Evolutionary conservation across 2,113 vertebrate genomes (phyloP).

Genomic region (Apodemus speciosus): DNA sequence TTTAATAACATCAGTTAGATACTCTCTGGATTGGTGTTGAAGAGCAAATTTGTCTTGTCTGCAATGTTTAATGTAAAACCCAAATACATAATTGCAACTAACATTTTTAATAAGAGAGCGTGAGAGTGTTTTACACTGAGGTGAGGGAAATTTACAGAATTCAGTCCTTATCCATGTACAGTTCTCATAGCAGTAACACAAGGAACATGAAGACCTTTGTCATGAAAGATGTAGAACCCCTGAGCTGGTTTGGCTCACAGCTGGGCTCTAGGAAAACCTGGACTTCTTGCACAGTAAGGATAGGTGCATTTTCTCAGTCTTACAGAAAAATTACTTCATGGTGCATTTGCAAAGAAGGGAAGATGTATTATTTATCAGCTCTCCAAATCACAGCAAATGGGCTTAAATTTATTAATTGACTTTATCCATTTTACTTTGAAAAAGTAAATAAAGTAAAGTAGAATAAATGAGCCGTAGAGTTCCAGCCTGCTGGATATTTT

Average conservation of each 20-base stretch:
- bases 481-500: constrained; percentile 66
- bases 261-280: background rate
- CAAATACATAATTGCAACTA: background rate
- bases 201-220: background rate
- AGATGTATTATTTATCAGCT: constrained; percentile 60
- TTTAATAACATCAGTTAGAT: background rate
- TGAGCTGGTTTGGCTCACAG: background rate
- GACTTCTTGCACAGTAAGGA: background rate
- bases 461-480: constrained; percentile 71
- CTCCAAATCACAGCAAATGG: constrained; percentile 66
- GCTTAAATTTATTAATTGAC: constrained; percentile 72
- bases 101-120: background rate
- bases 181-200: background rate
- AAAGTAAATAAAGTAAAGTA: constrained; percentile 75
- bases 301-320: background rate
- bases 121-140: background rate
- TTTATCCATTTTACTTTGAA: constrained; percentile 71
- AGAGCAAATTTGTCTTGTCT: background rate
- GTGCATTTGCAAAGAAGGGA: constrained; percentile 25
- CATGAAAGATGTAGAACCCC: background rate
- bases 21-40: background rate
- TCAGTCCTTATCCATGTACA: background rate
- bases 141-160: background rate
- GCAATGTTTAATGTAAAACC: background rate
- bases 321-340: constrained; percentile 40